A percentile compares a stretch with the other conserved stretches of the same genome.
Evolutionary conservation across 2,797 vertebrate species (phyloP).

Genomic region (Hephaestus fuliginosus): DNA sequence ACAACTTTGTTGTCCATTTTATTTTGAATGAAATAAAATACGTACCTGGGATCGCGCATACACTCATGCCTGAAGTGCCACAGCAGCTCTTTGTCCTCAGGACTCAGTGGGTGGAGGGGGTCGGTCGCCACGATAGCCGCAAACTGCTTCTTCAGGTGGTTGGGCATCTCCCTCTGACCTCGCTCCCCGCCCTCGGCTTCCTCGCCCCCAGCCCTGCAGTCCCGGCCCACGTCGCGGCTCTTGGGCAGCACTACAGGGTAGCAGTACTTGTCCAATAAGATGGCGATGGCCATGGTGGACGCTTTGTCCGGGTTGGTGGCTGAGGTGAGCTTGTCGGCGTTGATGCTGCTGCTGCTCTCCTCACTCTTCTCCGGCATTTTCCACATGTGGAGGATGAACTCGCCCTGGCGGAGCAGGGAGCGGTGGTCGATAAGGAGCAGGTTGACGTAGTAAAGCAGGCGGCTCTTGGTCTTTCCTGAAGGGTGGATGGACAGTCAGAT

Average conservation of each 20-base stretch:
- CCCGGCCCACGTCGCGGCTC: conserved; percentile 83
- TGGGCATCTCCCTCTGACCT: conserved; percentile 95
- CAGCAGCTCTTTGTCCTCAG: conserved; percentile 96
- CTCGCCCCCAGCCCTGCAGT: conserved; percentile 71
- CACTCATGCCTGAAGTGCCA: conserved; percentile 98
- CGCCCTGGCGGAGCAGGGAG: conserved; percentile 94
- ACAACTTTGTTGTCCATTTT: neutral
- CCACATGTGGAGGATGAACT: conserved; percentile 99
- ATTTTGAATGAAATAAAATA: neutral
- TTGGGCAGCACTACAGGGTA: conserved; percentile 97
- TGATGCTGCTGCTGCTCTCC: conserved; percentile 96
- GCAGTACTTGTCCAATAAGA: conserved; percentile 95
- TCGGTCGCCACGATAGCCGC: conserved; percentile 94
- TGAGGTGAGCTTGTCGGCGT: conserved; percentile 97
- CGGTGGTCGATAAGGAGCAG: conserved; percentile 96
- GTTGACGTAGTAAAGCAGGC: conserved; percentile 97
- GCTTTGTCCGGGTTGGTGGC: conserved; percentile 98
- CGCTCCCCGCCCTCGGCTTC: conserved; percentile 86
- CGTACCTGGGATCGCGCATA: conserved; percentile 91
- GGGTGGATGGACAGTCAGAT: neutral
- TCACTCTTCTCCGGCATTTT: conserved; percentile 95
- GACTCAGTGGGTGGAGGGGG: conserved; percentile 95
- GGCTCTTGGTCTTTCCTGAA: conserved; percentile 88
- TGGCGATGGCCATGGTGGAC: conserved; percentile 94
- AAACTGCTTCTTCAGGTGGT: conserved; percentile 96